A percentile compares a stretch with the other conserved stretches of the same genome.
These are phyloP conservation scores for Epinephelus lanceolatus DNA, from an alignment of 2,113 vertebrate species.

Conservation along the genomic window DNA sequence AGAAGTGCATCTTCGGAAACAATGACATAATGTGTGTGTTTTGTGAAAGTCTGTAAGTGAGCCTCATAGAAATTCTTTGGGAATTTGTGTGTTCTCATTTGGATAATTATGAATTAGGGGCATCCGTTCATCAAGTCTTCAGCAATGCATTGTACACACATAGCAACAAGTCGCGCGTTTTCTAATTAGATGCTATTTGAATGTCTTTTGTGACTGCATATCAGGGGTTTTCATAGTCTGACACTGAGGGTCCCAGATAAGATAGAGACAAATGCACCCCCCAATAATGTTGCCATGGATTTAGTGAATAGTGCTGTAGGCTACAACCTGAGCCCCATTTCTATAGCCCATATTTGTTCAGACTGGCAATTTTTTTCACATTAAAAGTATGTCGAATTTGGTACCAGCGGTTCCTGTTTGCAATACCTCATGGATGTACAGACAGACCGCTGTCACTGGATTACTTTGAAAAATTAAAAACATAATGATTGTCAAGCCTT, in stretches of 20 bases:
- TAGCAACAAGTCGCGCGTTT: background rate
- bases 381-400: background rate
- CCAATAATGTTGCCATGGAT: background rate
- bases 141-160: constrained; percentile 4
- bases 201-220: background rate
- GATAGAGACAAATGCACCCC: background rate
- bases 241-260: background rate
- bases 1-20: constrained; percentile 32
- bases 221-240: background rate
- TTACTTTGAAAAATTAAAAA: background rate
- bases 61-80: background rate
- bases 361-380: background rate
- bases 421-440: background rate
- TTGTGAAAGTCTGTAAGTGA: constrained; percentile 6
- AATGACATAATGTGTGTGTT: background rate
- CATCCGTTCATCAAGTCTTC: background rate
- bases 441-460: background rate
- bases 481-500: background rate
- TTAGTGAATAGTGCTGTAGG: background rate
- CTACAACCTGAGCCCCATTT: background rate
- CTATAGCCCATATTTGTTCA: background rate
- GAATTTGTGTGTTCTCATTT: constrained; percentile 32
- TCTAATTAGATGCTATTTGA: background rate
- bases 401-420: background rate
- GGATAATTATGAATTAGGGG: constrained; percentile 19